Evolutionary conservation across 1,140 invertebrate species (phyloP), one percentile per base, ranked within the genome.

Genomic region (Trissolcus basalis): DNA sequence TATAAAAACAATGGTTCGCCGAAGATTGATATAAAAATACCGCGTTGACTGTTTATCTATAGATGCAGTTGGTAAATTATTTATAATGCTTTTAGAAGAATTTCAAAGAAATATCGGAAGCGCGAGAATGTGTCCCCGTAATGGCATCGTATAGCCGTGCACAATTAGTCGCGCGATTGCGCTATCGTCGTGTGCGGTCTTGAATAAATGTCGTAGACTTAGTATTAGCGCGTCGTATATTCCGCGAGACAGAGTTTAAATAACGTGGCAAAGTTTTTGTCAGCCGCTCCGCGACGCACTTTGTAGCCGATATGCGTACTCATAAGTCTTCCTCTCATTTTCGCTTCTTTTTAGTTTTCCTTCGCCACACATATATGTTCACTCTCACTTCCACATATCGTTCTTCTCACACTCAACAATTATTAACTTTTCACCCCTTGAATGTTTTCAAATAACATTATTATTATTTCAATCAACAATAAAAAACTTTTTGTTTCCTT

Each of bases 271-370:
- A 78, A 74, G 70, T 74, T 78, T 78, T 78, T 71, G 67, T 59
- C 60, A 74, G 70, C 63, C 51, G 74, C 12, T 49, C 61, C 45
- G 19, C 70, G 67, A 71, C 65, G 59, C 70, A 50, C 67, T 65
- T 73, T 73, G 44, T 64, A 78, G 76, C 70, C 76, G 65, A 73
- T 78, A 70, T 61, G 59, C 65, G 70, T 73, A 65, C 60, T 78
- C 60, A 59, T 78, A 78, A 78, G 76, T 78, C 76, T 78, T 78
- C 70, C 61, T 51, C 70, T 78, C 73, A 70, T 27, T 73, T 70
- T 73, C 60, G 70, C 65, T 50, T 70, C 65, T 78, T 73, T 72
- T 78, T 74, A 65, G 70, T 70, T 61, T 70, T 78, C 59, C 48
- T 77, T 68, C 68, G 19, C 56, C 12, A 16, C 19, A 27, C 19